Conservation (phyloP, 2,113 vertebrate genomes). For the Leuciscus idus region DNA sequence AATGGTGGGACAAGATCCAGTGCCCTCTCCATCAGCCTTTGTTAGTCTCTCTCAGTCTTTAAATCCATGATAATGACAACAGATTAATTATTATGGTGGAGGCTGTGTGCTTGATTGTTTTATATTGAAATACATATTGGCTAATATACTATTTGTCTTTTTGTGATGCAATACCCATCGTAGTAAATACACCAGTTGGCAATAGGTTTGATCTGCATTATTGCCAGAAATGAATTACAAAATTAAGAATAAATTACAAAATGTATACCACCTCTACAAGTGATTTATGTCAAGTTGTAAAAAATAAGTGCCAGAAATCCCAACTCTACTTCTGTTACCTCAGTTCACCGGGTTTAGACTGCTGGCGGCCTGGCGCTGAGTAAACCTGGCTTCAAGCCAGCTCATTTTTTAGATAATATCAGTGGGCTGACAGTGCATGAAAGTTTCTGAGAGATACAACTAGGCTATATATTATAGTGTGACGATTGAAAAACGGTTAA, state of each 20-base stretch:
- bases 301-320: conserved; percentile 5
- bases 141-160: background rate
- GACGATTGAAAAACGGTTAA: background rate
- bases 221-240: background rate
- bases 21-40: background rate
- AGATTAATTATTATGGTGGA: background rate
- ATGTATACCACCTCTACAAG: background rate
- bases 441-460: background rate
- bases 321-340: conserved; percentile 13
- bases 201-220: background rate
- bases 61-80: background rate
- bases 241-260: background rate
- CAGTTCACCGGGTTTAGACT: background rate
- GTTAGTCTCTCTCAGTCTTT: conserved; percentile 10
- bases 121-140: background rate
- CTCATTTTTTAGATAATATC: background rate
- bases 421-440: background rate
- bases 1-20: background rate
- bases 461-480: background rate
- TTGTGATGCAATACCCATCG: background rate
- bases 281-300: background rate
- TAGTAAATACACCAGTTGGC: background rate
- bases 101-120: background rate
- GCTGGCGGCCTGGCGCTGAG: too few species aligned
- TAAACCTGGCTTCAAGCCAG: background rate